Base-by-base conservation (phyloP, 2,888 invertebrate genomes). In the Chrysolina oricalcia region DNA sequence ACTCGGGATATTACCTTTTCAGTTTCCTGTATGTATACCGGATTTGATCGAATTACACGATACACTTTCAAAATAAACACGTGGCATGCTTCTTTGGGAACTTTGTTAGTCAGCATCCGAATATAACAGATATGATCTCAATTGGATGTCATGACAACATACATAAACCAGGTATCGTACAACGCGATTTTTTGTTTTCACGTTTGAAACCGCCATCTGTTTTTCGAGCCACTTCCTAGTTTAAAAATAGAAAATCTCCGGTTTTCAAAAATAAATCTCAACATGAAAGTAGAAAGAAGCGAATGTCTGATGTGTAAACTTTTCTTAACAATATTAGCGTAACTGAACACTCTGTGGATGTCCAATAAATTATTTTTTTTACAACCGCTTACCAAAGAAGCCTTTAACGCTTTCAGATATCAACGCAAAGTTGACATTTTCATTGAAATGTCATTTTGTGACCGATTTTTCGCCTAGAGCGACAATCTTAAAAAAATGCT, bases 241-340 rank as follows among this genome's bases (percentile, higher is more conserved):
- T 53, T 53, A 21, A 53, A 53, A 53, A 53, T 53, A 53, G 53
- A 23, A 10, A 53, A 21, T 53, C 4, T 4, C 53, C 53, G 53
- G 19, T 23, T 21, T 3, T 11, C 21, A 4, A 19, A 19, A 53
- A 21, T 21, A 21, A 53, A 21, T 19, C 21, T 13, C 21, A 19
- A 11, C 5, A 0, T 21, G 53, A 53, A 53, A 53, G 53, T 53
- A 13, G 19, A 8, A 17, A 17, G 17, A 17, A 17, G 48, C 10
- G 9, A 48, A 48, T 17, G 17, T 17, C 6, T 21, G 19, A 53
- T 10, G 21, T 21, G 53, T 23, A 4, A 53, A 53, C 21, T 21
- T 53, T 35, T 21, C 13, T 3, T 5, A 21, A 17, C 19, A 10
- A 11, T 53, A 13, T 53, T 3, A 23, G 53, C 13, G 53, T 53